phyloP scores from a whole-genome alignment of 2,888 invertebrate genomes.

The Phragmatobia fuliginosa region DNA sequence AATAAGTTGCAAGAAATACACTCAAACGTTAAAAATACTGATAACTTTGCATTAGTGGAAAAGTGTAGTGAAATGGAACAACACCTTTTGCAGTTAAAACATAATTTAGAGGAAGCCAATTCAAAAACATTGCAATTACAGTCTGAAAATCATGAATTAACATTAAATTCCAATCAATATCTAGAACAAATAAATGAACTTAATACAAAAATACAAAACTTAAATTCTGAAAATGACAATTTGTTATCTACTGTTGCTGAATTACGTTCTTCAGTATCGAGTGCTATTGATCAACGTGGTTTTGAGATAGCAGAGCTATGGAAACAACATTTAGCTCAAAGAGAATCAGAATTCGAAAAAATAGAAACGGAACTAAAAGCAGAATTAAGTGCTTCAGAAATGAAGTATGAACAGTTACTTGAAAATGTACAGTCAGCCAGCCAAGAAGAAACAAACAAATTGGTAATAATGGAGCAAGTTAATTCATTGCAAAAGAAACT shows the following conservation, averaged over 20 bases:
- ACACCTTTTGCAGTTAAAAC: constrained; percentile 62
- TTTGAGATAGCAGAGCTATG: constrained; percentile 90
- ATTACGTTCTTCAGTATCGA: constrained; percentile 78
- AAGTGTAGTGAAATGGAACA: constrained; percentile 63
- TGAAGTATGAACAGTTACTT: constrained; percentile 79
- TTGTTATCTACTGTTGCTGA: constrained; percentile 80
- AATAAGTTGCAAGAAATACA: constrained; percentile 50
- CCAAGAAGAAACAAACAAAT: constrained; percentile 80
- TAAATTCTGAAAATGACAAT: constrained; percentile 79
- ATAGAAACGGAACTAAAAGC: constrained; percentile 81
- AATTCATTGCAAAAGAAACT: constrained; percentile 77
- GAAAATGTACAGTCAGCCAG: constrained; percentile 79
- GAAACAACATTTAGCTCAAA: constrained; percentile 89
- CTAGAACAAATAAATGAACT: constrained; percentile 66
- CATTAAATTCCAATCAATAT: constrained; percentile 53
- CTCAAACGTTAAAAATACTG: constrained; percentile 39
- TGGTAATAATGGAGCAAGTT: constrained; percentile 75
- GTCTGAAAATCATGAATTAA: constrained; percentile 57
- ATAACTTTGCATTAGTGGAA: constrained; percentile 55
- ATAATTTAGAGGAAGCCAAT: constrained; percentile 71
- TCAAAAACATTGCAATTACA: constrained; percentile 70
- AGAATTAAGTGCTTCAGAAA: constrained; percentile 83
- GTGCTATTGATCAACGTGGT: constrained; percentile 89
- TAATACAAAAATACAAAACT: constrained; percentile 67
- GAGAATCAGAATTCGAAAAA: constrained; percentile 88